These are phyloP conservation scores for Oryctolagus cuniculus DNA, from an alignment of 2,113 vertebrate species.

Conservation along the genomic window mOryCun1.1 NC_091437.1:51530501-51531000, in stretches of 20 bases:
- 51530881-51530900: neutral
- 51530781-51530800: neutral
- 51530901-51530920: neutral
- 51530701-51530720: neutral
- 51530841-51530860: neutral
- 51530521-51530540: neutral
- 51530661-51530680: neutral
- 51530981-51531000: neutral
- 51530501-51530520: too few relatives aligned
- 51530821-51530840: neutral
- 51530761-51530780: neutral
- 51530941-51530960: neutral
- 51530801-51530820: neutral
- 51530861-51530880: neutral
- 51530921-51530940: neutral
- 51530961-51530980: neutral
- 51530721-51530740: neutral
- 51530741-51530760: neutral
- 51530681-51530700: neutral
- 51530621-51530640: neutral
- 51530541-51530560: neutral
- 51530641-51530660: neutral
- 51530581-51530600: neutral
- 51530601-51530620: neutral
- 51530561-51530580: neutral